A percentile compares a stretch with the other conserved stretches of the same genome.
phyloP scores from a whole-genome alignment of 2,797 vertebrate species.

The Artibeus jamaicensis region DNA sequence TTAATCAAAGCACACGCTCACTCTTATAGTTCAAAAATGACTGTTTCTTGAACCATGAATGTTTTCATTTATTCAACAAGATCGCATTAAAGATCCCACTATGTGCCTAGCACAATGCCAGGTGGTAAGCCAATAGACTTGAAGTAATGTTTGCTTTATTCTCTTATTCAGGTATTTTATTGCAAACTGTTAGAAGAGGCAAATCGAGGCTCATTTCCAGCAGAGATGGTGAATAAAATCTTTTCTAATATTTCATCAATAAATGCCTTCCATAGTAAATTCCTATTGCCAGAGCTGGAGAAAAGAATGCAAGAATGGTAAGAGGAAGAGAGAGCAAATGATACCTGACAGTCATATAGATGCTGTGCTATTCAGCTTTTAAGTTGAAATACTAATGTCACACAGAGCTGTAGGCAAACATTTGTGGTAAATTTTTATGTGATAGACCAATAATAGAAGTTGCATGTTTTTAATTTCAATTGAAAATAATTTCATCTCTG shows the following conservation, averaged over 20 bases:
- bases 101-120: neutral
- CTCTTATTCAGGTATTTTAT: slow-evolving; percentile 90
- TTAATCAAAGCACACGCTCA: neutral
- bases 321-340: slow-evolving; percentile 70
- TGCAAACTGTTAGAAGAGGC: slow-evolving; percentile 94
- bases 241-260: slow-evolving; percentile 99
- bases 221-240: slow-evolving; percentile 96
- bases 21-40: neutral
- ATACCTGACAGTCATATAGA: neutral
- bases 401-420: neutral
- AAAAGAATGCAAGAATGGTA: slow-evolving; percentile 98
- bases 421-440: neutral
- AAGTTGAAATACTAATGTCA: neutral
- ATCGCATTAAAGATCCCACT: neutral
- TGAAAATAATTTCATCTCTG: neutral
- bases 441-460: neutral
- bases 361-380: neutral
- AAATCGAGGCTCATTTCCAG: slow-evolving; percentile 92
- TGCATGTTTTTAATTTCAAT: neutral
- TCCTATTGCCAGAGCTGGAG: slow-evolving; percentile 95
- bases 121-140: neutral
- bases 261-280: slow-evolving; percentile 94
- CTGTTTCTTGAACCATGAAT: neutral
- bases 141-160: slow-evolving; percentile 38
- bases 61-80: neutral